Evolutionary conservation across 2,797 vertebrate species (phyloP).

Genomic region (Spondyliosoma cantharus): DNA sequence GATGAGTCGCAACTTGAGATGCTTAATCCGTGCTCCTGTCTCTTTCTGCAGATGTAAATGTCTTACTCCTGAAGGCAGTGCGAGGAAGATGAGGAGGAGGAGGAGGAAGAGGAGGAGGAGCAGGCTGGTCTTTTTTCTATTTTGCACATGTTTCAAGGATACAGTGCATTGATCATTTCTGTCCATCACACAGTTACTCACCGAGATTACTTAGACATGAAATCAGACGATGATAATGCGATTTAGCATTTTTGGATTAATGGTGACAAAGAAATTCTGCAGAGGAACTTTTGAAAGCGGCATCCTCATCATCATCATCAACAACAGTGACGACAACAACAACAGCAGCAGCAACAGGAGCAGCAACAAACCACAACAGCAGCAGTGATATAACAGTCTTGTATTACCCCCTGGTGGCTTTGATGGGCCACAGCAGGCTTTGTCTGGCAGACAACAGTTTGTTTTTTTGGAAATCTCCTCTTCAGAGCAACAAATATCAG

Average conservation of each 20-base stretch:
- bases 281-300: conserved; percentile 62
- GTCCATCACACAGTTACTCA: conserved; percentile 82
- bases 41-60: conserved; percentile 75
- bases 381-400: conserved; percentile 47
- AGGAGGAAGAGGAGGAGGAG: conserved; percentile 48
- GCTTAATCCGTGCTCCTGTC: conserved; percentile 30
- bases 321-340: conserved; percentile 16
- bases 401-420: conserved; percentile 64
- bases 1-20: neutral
- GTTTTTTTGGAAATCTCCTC: conserved; percentile 55
- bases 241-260: conserved; percentile 62
- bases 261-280: conserved; percentile 63
- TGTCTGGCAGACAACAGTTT: conserved; percentile 45
- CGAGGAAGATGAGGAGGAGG: conserved; percentile 62
- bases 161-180: conserved; percentile 86
- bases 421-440: conserved; percentile 64
- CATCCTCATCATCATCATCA: conserved; percentile 38
- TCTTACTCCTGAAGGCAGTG: conserved; percentile 73
- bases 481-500: conserved; percentile 49
- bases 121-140: conserved; percentile 84
- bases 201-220: conserved; percentile 77
- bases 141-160: conserved; percentile 88
- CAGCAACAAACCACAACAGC: conserved; percentile 13
- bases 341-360: conserved; percentile 23
- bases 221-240: conserved; percentile 72